phyloP scores from a whole-genome alignment of 2,888 invertebrate species.

The Cotesia congregata region DNA sequence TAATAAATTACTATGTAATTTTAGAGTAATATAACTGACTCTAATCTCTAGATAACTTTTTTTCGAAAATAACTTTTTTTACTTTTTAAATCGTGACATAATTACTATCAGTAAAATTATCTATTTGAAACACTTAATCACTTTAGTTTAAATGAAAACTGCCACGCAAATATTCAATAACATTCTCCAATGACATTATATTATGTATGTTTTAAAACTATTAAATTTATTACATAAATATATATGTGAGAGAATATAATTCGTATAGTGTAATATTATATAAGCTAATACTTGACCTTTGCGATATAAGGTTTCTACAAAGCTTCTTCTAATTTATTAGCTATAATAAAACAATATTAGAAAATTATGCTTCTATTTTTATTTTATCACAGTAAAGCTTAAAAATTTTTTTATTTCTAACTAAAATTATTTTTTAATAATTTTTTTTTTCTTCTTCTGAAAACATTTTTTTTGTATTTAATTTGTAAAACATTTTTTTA shows the following conservation, averaged over 20 bases:
- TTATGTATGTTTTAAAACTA: not conserved
- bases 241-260: not conserved
- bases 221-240: not conserved
- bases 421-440: too few relatives aligned
- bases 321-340: not conserved
- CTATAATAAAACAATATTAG: conserved; percentile 3
- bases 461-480: too few relatives aligned
- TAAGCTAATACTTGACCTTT: conserved; percentile 25
- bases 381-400: too few relatives aligned
- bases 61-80: not conserved
- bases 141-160: conserved; percentile 23
- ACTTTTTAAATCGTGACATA: not conserved
- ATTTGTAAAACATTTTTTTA: too few relatives aligned
- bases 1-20: not conserved
- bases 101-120: not conserved
- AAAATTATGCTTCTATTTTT: not conserved
- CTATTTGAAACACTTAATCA: conserved; percentile 4
- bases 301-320: conserved; percentile 15
- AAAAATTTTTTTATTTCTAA: too few relatives aligned
- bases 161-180: not conserved
- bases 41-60: not conserved
- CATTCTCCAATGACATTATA: not conserved
- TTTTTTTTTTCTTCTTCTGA: too few relatives aligned
- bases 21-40: not conserved
- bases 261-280: conserved; percentile 8